A percentile compares a stretch with the other conserved stretches of the same genome.
Conservation (phyloP, 2,113 vertebrate genomes). For the Saccopteryx leptura region DNA sequence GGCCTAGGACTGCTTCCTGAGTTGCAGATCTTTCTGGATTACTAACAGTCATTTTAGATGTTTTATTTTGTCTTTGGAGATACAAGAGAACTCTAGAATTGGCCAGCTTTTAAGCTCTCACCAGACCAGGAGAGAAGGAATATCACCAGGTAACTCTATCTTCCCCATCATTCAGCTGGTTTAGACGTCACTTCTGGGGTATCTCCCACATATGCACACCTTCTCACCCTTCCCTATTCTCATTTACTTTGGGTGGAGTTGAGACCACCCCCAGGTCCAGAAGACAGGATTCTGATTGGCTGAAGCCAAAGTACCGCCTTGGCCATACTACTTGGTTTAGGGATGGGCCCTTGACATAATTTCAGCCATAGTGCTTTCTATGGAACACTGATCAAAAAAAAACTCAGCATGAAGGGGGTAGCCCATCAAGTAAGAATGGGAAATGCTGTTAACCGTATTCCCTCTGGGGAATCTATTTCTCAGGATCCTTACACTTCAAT, state of each 20-base stretch:
- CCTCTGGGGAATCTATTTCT: not conserved
- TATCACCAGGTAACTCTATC: not conserved
- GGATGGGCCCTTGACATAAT: not conserved
- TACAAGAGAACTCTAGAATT: not conserved
- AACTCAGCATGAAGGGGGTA: not conserved
- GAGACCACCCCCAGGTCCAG: not conserved
- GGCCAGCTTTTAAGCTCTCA: not conserved
- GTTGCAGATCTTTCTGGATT: not conserved
- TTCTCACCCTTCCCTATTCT: not conserved
- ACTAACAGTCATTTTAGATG: conserved; percentile 36
- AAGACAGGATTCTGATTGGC: not conserved
- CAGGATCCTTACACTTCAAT: conserved; percentile 41
- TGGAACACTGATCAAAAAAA: conserved; percentile 1
- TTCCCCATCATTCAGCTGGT: not conserved
- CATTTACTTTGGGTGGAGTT: not conserved
- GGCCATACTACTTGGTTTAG: not conserved
- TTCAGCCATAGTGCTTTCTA: not conserved
- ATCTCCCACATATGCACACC: not conserved
- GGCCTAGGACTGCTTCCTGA: not conserved
- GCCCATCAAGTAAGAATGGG: not conserved
- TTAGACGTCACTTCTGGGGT: not conserved
- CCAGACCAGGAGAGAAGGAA: not conserved
- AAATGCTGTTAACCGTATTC: conserved; percentile 39
- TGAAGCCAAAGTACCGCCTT: not conserved
- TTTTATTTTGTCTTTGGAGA: conserved; percentile 23